phyloP scores from a whole-genome alignment of 2,888 invertebrate genomes.

The Galerucella calmariensis region DNA sequence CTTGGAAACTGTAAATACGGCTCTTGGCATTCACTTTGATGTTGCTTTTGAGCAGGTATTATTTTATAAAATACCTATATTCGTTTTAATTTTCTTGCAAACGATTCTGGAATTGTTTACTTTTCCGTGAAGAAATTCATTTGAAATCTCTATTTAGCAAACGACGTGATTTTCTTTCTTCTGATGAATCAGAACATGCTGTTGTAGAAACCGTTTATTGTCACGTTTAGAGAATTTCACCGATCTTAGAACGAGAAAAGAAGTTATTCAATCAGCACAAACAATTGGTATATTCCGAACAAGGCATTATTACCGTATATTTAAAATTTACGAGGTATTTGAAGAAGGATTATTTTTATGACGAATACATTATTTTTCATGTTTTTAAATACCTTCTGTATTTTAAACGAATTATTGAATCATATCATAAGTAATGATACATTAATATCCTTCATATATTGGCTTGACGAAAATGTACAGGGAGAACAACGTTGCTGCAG shows the following conservation, averaged over 20 bases:
- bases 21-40: background rate
- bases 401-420: too few species aligned
- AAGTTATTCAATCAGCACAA: constrained; percentile 4
- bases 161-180: constrained; percentile 1
- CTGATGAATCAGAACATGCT: background rate
- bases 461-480: too few species aligned
- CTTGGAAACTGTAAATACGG: background rate
- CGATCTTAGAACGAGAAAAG: background rate
- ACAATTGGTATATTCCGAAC: background rate
- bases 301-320: background rate
- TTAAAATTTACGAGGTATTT: background rate
- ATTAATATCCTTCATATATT: too few species aligned
- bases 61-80: background rate
- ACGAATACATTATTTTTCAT: background rate
- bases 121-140: constrained; percentile 2
- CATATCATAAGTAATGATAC: too few species aligned
- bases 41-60: background rate
- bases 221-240: constrained; percentile 5
- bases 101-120: background rate
- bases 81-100: background rate
- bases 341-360: background rate
- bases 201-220: background rate
- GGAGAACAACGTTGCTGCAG: too few species aligned
- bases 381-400: background rate
- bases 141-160: background rate